Conservation (phyloP, 2,888 invertebrate species). For the Stratiomys singularior region DNA sequence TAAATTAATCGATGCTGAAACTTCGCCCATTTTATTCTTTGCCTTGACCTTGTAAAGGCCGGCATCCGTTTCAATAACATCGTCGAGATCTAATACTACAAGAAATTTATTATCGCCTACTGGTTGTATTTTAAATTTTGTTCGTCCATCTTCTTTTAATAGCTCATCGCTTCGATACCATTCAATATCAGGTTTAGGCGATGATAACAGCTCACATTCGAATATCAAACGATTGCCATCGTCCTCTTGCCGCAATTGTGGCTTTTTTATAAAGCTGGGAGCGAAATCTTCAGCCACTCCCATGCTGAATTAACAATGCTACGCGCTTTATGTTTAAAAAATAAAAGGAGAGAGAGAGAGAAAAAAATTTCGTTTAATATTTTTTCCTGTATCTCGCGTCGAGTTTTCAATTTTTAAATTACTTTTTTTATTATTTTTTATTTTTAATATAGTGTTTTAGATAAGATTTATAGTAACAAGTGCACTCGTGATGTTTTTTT, state of each 20-base stretch:
- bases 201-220: conserved; percentile 89
- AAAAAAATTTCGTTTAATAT: neutral
- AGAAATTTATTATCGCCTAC: conserved; percentile 86
- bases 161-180: conserved; percentile 92
- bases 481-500: no score
- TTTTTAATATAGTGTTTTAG: no score
- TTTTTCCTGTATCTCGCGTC: neutral
- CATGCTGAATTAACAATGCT: conserved; percentile 55
- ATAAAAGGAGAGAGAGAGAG: neutral
- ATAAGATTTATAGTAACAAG: no score
- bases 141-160: conserved; percentile 84
- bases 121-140: conserved; percentile 88
- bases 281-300: conserved; percentile 85
- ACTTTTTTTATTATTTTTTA: no score
- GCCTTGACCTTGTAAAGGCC: conserved; percentile 97
- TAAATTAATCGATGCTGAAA: conserved; percentile 95
- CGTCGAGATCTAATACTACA: conserved; percentile 92
- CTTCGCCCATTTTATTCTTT: conserved; percentile 97
- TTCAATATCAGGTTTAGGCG: conserved; percentile 89
- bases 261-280: conserved; percentile 98
- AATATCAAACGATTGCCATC: conserved; percentile 95
- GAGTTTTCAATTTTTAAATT: no score
- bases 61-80: conserved; percentile 94
- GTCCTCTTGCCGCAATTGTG: conserved; percentile 94
- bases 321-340: neutral